Conservation (phyloP, 2,888 invertebrate species). For the Masnerella sp. region DNA sequence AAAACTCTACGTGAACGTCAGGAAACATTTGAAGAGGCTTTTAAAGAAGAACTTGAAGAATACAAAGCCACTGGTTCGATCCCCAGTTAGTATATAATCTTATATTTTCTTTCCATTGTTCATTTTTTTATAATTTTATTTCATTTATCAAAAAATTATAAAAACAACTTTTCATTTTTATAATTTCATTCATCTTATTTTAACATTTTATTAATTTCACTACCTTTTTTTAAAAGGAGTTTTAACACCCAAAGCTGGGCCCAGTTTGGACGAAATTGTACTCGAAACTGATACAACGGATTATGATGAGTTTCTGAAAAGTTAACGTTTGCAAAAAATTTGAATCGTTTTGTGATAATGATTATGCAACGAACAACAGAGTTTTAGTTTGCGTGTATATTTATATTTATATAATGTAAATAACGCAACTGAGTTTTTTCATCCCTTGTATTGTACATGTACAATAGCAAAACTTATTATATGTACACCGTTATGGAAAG, state of each 20-base stretch:
- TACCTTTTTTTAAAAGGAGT: constrained; percentile 65
- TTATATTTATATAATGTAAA: too few species aligned
- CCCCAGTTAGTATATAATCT: constrained; percentile 78
- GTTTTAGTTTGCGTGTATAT: too few species aligned
- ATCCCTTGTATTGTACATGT: constrained; percentile 17
- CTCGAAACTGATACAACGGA: constrained; percentile 81
- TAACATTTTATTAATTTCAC: constrained; percentile 15
- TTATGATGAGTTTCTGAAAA: constrained; percentile 82
- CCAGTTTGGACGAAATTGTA: constrained; percentile 82
- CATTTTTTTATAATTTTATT: constrained; percentile 2
- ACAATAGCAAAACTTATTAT: constrained; percentile 36
- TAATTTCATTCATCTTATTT: neutral
- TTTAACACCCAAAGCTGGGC: constrained; percentile 71
- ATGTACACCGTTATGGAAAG: constrained; percentile 48
- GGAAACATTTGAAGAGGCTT: constrained; percentile 84
- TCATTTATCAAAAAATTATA: too few species aligned
- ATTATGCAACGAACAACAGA: constrained; percentile 27
- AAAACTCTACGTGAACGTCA: constrained; percentile 82
- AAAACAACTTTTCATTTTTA: constrained; percentile 3
- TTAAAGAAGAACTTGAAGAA: constrained; percentile 83
- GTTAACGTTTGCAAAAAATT: constrained; percentile 63
- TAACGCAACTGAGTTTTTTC: neutral
- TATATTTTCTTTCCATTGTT: neutral
- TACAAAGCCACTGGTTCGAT: constrained; percentile 82
- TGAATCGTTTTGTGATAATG: constrained; percentile 26